Evolutionary conservation across 2,888 invertebrate species (phyloP).

Genomic region (Resseliella maxima): DNA sequence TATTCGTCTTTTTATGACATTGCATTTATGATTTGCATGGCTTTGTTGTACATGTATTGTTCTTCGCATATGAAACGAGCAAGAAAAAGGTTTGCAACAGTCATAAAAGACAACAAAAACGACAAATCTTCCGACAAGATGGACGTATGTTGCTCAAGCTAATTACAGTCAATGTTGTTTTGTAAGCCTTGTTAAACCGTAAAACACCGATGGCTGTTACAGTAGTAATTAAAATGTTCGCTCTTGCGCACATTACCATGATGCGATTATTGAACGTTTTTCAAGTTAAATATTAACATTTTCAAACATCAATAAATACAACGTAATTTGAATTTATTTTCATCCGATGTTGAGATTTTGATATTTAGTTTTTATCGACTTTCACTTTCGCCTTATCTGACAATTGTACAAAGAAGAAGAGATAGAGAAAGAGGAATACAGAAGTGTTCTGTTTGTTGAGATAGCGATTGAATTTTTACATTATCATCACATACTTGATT

Average conservation of each 20-base stretch:
- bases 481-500: not conserved
- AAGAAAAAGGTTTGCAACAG: not conserved
- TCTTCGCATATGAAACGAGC: not conserved
- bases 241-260: not conserved
- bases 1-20: constrained; percentile 22
- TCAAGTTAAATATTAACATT: not conserved
- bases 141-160: not conserved
- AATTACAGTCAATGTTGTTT: constrained; percentile 3
- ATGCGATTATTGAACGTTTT: not conserved
- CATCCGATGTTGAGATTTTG: not conserved
- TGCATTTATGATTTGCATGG: not conserved
- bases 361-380: not conserved
- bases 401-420: not conserved
- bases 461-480: not conserved
- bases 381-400: constrained; percentile 12
- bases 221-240: not conserved
- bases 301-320: not conserved
- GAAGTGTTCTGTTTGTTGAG: constrained; percentile 33
- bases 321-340: not conserved
- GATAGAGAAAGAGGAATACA: not conserved
- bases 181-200: constrained; percentile 26
- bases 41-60: too few species aligned
- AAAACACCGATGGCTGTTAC: constrained; percentile 24
- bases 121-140: not conserved
- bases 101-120: not conserved